A percentile compares a stretch with the other conserved stretches of the same genome.
phyloP scores from a whole-genome alignment of 2,797 vertebrate species.

The Peromyscus aztecus region DNA sequence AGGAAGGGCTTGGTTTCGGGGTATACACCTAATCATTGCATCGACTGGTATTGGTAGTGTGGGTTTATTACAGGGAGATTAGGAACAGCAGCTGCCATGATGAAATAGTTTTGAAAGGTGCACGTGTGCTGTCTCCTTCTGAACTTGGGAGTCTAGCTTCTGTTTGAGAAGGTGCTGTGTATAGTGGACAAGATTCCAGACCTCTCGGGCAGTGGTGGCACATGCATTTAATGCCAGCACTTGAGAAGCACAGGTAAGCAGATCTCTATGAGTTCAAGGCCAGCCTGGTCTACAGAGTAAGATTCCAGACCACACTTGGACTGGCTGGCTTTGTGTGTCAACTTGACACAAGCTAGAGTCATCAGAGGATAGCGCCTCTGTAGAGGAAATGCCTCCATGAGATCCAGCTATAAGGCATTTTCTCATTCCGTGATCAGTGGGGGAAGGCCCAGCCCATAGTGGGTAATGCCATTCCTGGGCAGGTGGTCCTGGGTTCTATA shows the following conservation, averaged over 20 bases:
- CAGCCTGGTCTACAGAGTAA: neutral
- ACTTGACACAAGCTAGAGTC: neutral
- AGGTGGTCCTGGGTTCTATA: neutral
- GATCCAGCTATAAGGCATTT: neutral
- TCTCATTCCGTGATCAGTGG: neutral
- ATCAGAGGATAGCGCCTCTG: neutral
- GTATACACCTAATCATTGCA: neutral
- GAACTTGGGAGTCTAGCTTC: neutral
- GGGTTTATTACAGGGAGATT: neutral
- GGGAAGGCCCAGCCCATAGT: neutral
- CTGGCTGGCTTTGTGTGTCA: neutral
- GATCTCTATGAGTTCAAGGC: neutral
- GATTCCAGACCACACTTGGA: neutral
- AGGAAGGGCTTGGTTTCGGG: neutral
- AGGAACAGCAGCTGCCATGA: neutral
- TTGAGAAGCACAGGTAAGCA: neutral
- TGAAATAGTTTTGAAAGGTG: neutral
- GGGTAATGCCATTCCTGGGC: neutral
- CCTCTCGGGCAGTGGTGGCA: neutral
- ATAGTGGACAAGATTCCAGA: neutral
- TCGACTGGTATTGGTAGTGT: fast-evolving
- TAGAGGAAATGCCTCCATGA: neutral
- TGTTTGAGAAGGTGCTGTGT: neutral
- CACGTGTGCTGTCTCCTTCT: fast-evolving
- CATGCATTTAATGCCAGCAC: neutral